Evolutionary conservation across 2,888 invertebrate species (phyloP), one percentile per base, ranked within the genome.

Genomic region (Timema cristinae): DNA sequence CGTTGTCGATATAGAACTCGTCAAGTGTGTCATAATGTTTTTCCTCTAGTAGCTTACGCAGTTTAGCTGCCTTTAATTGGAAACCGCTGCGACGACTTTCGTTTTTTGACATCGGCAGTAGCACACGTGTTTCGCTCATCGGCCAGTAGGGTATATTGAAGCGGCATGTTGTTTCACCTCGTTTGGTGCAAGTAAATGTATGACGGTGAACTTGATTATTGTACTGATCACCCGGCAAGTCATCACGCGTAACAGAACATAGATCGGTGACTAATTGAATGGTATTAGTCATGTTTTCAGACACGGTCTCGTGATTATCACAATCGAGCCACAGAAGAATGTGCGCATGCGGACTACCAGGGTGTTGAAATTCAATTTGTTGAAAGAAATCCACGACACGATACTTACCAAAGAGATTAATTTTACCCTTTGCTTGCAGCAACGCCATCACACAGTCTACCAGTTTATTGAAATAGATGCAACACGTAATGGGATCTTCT

Each of bases 401-500:
- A 54, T 13, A 54, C 54, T 54, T 54, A 54, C 54, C 54, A 54
- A 76, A 7, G 32, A 15, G 66, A 78, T 78, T 77, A 1, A 82
- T 78, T n/a, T n/a, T 54, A 54, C 54, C n/a, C 54, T 54, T 54
- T 11, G n/a, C 54, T 54, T 54, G 54, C 54, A 54, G 54, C 54
- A 54, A 54, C n/a, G 54, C n/a, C 54, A 54, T 54, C n/a, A 54
- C 54, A 54, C 54, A 54, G 54, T 54, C 54, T 54, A 13, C 54
- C 16, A 82, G 66, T 76, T 81, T 82, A 50, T 75, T 70, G 68
- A 76, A 77, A 61, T 76, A 77, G 69, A 80, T 78, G 68, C 76
- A 75, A 73, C 80, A 79, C 16, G 79, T 79, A n/a, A 80, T 78
- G 0, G 78, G 77, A 77, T 80, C 80, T 76, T 77, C 78, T 75